A percentile compares a stretch with the other conserved stretches of the same genome.
Conservation (phyloP, 2,888 invertebrate species). For the Drosophila affinis region DNA sequence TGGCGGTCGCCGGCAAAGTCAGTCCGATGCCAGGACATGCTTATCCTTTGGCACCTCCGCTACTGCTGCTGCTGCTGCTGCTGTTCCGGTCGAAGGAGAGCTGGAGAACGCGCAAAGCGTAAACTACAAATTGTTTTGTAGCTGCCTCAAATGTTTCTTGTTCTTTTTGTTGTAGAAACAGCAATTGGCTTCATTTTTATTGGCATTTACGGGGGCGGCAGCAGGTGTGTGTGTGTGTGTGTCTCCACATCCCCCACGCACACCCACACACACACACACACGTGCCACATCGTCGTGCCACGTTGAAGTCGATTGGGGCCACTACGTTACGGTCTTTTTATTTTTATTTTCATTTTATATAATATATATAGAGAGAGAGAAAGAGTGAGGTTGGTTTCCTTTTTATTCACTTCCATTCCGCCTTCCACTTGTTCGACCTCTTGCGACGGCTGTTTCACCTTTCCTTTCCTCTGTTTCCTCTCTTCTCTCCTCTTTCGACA, state of each 20-base stretch:
- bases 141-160: constrained; percentile 38
- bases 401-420: constrained; percentile 8
- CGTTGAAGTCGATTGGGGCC: constrained; percentile 51
- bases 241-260: constrained; percentile 12
- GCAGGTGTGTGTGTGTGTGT: constrained; percentile 21
- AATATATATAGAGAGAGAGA: neutral
- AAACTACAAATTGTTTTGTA: constrained; percentile 71
- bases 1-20: constrained; percentile 13
- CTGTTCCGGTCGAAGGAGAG: constrained; percentile 30
- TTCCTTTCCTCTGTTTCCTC: neutral
- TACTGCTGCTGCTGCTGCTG: neutral
- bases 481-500: neutral
- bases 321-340: constrained; percentile 62
- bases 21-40: constrained; percentile 48
- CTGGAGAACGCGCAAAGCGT: constrained; percentile 61
- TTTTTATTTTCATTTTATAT: constrained; percentile 40
- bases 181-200: constrained; percentile 76
- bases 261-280: neutral
- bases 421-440: constrained; percentile 41
- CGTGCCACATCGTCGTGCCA: constrained; percentile 6
- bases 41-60: constrained; percentile 24
- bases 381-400: constrained; percentile 5
- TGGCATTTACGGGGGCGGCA: constrained; percentile 55
- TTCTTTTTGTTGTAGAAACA: constrained; percentile 46
- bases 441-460: constrained; percentile 4